These are phyloP conservation scores for Eudemis profundana DNA, from an alignment of 2,888 invertebrate species.

Conservation along the genomic window DNA sequence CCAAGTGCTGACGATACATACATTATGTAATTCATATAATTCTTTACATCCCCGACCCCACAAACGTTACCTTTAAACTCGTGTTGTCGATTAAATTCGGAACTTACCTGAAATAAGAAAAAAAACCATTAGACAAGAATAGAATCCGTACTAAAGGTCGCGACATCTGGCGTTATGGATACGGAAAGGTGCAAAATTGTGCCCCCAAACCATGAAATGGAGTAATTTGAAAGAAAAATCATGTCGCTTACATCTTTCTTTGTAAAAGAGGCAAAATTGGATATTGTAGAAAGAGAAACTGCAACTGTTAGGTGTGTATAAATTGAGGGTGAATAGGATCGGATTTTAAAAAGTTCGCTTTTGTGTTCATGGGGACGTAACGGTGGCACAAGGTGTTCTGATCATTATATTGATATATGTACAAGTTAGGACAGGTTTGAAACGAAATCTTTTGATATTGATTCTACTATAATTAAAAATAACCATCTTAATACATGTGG, in stretches of 20 bases:
- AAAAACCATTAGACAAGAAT: slow-evolving; percentile 70
- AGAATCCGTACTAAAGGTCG: slow-evolving; percentile 68
- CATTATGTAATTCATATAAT: background rate
- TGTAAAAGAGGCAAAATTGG: background rate
- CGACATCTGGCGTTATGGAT: slow-evolving; percentile 68
- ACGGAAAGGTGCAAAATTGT: slow-evolving; percentile 71
- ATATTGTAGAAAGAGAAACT: slow-evolving; percentile 57
- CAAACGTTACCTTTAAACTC: slow-evolving; percentile 48
- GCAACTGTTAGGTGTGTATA: slow-evolving; percentile 58
- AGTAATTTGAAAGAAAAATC: background rate
- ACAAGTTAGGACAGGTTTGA: slow-evolving; percentile 35
- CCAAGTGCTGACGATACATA: no score
- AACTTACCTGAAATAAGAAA: slow-evolving; percentile 73
- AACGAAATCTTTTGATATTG: slow-evolving; percentile 39
- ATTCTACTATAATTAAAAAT: background rate
- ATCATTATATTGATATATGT: slow-evolving; percentile 21
- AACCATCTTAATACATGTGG: no score
- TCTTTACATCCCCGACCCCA: slow-evolving; percentile 9
- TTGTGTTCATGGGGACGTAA: slow-evolving; percentile 25
- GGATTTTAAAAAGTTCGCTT: background rate
- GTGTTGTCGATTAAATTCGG: slow-evolving; percentile 57
- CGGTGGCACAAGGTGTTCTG: slow-evolving; percentile 34
- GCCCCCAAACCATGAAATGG: slow-evolving; percentile 55
- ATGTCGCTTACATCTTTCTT: background rate
- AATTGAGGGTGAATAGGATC: slow-evolving; percentile 17